Base-by-base conservation (phyloP, 1,140 invertebrate species). In the Penaeus japonicus region DNA sequence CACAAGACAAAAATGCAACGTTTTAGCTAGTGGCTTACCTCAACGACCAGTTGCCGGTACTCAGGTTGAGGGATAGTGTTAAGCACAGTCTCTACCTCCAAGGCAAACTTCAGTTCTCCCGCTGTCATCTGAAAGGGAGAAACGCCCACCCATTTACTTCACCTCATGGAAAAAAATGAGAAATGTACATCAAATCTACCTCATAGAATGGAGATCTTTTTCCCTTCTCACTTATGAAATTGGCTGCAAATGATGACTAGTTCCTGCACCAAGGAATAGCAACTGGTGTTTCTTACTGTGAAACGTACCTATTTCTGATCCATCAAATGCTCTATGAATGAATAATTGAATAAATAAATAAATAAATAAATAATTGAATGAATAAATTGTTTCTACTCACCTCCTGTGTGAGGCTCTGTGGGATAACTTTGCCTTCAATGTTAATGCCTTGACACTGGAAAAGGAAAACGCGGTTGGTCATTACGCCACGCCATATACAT, bases 1-100 rank as follows among this genome's bases (percentile, higher is more conserved):
- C 5, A 55, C 1, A 7, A 22, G n/a, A 30, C 17, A 20, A 82
- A 30, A 59, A 24, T 0, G 24, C 55, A 62, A 54, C 53, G 53
- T 30, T 15, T 57, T 18, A 15, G 32, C 4, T 4, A 5, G 15
- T 80, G 39, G 32, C 54, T 84, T 22, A 89, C 90, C 93, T 99
- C 99, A 0, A 99, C 98, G 65, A 99, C 96, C 87, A 99, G 92
- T 92, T 99, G 99, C 62, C 99, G 94, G 93, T 99, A 99, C 93
- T 99, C 99, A 15, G 99, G 99, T 92, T 99, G 97, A 0, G 98
- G 97, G 91, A 99, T 99, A 24, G 96, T 96, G 92, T 99, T 99
- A 32, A 99, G 93, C 10, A 99, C 97, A n/a, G 97, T 97, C 93
- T 99, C 99, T 1, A 99, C 98, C 89, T 98, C 97, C 15, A 99